These are phyloP conservation scores for Cheumatopsyche charites DNA, from an alignment of 1,140 invertebrate species.

Conservation along the genomic window DNA sequence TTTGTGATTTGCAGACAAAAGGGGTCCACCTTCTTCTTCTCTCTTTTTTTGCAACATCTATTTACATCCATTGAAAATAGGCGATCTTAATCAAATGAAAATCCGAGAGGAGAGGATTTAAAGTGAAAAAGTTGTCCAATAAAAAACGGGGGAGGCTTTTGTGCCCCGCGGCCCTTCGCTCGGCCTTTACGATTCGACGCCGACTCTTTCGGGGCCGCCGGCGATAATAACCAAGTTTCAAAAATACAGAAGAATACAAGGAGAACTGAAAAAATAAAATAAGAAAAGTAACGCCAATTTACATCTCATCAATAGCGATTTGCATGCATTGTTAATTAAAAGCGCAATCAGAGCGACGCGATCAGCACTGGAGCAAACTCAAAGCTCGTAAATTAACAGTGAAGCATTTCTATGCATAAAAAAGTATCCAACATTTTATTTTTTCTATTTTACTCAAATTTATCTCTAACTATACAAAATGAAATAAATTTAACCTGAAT, in stretches of 20 bases:
- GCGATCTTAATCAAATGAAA: constrained; percentile 49
- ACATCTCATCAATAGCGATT: too few species aligned
- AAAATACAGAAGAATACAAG: constrained; percentile 5
- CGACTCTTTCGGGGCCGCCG: background rate
- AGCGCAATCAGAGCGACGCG: too few species aligned
- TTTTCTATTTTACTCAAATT: too few species aligned
- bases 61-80: constrained; percentile 48
- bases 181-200: background rate
- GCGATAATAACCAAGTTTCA: constrained; percentile 18
- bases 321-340: too few species aligned
- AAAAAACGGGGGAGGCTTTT: constrained; percentile 31
- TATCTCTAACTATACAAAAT: too few species aligned
- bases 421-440: too few species aligned
- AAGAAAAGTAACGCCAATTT: too few species aligned
- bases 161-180: constrained; percentile 13
- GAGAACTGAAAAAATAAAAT: too few species aligned
- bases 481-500: too few species aligned
- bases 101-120: constrained; percentile 28
- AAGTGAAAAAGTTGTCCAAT: constrained; percentile 36
- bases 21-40: constrained; percentile 28
- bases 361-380: too few species aligned
- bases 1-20: constrained; percentile 47
- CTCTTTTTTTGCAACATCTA: constrained; percentile 45
- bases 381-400: too few species aligned
- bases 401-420: too few species aligned